These are phyloP conservation scores for Battus philenor DNA, from an alignment of 1,140 invertebrate genomes.

Conservation along the genomic window DNA sequence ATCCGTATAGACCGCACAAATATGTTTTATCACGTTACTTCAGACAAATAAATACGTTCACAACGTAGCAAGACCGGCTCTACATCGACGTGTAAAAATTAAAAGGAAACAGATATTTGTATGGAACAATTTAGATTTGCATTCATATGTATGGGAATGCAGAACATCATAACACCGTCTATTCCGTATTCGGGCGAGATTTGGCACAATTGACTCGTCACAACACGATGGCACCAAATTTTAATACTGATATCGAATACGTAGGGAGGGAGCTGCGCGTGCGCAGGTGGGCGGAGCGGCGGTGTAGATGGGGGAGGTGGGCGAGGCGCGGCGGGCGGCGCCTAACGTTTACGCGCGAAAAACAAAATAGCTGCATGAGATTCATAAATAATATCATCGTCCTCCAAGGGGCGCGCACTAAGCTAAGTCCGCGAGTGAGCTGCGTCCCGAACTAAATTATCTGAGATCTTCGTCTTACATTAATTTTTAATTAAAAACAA, in stretches of 20 bases:
- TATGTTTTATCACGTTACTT: too few species aligned
- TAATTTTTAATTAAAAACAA: constrained; percentile 36
- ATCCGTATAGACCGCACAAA: too few species aligned
- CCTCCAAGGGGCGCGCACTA: constrained; percentile 54
- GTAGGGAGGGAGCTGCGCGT: constrained; percentile 3
- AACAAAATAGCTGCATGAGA: constrained; percentile 54
- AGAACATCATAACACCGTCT: too few species aligned
- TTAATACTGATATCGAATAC: constrained; percentile 34
- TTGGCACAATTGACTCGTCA: constrained; percentile 39
- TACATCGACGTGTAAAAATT: too few species aligned
- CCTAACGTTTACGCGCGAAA: constrained; percentile 20
- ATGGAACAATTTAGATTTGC: too few species aligned
- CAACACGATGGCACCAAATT: constrained; percentile 43
- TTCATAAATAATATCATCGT: constrained; percentile 45
- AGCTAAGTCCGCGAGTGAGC: constrained; percentile 38
- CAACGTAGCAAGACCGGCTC: too few species aligned
- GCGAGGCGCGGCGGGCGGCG: constrained; percentile 17
- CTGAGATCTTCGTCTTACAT: constrained; percentile 68
- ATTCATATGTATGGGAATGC: background rate
- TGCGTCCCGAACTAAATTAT: constrained; percentile 62
- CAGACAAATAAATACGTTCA: too few species aligned
- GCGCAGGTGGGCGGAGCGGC: too few species aligned
- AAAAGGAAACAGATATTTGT: too few species aligned
- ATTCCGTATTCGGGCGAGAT: constrained; percentile 8
- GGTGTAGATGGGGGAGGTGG: too few species aligned